Evolutionary conservation across 2,797 vertebrate genomes (phyloP).

Genomic region (Darevskia nairensis): DNA sequence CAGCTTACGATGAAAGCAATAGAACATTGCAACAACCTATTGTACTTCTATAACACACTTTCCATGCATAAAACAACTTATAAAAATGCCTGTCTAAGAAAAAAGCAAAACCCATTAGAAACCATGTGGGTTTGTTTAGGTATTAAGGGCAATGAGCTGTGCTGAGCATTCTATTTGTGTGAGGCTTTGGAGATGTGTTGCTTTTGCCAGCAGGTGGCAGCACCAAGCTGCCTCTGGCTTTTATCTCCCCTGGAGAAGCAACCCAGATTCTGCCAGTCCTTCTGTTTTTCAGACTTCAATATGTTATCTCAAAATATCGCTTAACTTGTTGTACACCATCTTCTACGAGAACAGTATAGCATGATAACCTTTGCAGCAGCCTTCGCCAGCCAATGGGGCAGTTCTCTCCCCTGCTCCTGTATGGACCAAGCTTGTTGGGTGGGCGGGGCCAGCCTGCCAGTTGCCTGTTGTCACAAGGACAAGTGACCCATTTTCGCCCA

Average conservation of each 20-base stretch:
- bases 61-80: not conserved
- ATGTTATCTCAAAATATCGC: not conserved
- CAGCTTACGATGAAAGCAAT: not conserved
- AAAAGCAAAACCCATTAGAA: not conserved
- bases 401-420: no score
- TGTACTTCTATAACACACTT: not conserved
- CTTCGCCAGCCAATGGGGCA: no score
- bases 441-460: no score
- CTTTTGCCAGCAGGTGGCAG: constrained; percentile 56
- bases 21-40: not conserved
- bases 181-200: not conserved
- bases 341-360: not conserved
- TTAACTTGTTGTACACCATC: no score
- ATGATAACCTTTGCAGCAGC: not conserved
- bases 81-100: not conserved
- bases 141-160: no score
- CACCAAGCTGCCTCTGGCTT: not conserved
- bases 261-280: not conserved
- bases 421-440: no score
- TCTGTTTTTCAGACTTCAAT: not conserved
- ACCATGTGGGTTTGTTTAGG: not conserved
- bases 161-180: not conserved
- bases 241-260: not conserved
- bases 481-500: no score
- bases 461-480: no score